phyloP scores from a whole-genome alignment of 2,113 vertebrate species.

The Tachycineta bicolor region DNA sequence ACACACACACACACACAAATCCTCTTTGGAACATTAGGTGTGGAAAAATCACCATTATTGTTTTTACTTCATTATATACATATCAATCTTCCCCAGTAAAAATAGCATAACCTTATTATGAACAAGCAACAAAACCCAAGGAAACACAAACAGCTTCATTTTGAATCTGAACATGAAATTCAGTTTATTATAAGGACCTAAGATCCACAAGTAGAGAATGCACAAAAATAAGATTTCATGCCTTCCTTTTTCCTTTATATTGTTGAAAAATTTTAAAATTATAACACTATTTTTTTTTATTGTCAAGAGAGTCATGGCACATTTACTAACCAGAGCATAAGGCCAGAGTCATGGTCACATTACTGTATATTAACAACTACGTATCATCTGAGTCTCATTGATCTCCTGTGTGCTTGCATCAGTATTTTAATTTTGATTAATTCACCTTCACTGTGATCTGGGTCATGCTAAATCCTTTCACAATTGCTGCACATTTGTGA shows the following conservation, averaged over 20 bases:
- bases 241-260: neutral
- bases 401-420: neutral
- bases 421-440: neutral
- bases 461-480: neutral
- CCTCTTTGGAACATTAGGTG: neutral
- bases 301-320: neutral
- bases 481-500: neutral
- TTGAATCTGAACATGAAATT: neutral
- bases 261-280: neutral
- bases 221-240: neutral
- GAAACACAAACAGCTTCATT: neutral
- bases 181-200: neutral
- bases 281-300: neutral
- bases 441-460: neutral
- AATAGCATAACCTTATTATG: neutral
- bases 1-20: rapidly evolving
- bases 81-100: neutral
- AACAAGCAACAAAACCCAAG: neutral
- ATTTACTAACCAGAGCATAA: neutral
- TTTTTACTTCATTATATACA: neutral
- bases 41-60: neutral
- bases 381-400: neutral
- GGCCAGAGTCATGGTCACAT: neutral
- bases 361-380: neutral
- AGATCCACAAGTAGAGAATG: neutral